A percentile compares a stretch with the other conserved stretches of the same genome.
These are phyloP conservation scores for Drosophila lini DNA, from an alignment of 1,140 invertebrate genomes.

Conservation along the genomic window DNA sequence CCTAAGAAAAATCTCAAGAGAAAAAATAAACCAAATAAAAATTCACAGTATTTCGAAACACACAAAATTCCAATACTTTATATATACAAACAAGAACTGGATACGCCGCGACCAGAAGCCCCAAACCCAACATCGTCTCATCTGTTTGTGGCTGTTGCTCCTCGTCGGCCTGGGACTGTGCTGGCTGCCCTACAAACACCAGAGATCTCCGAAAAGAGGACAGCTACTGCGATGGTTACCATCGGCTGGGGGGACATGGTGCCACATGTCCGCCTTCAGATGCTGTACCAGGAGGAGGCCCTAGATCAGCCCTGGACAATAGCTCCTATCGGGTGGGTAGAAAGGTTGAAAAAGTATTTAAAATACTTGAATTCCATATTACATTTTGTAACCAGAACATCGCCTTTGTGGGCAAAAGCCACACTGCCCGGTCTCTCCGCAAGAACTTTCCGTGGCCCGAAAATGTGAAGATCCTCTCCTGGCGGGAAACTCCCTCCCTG, in stretches of 20 bases:
- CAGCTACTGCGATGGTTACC: neutral
- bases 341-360: neutral
- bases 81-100: too few relatives aligned
- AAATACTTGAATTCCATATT: too few relatives aligned
- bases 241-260: constrained; percentile 12
- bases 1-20: constrained; percentile 1
- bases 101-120: neutral
- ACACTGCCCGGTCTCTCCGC: neutral
- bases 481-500: neutral
- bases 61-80: neutral
- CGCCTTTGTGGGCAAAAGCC: constrained; percentile 16
- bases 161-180: too few relatives aligned
- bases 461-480: constrained; percentile 15
- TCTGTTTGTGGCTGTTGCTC: neutral
- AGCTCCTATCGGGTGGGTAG: neutral
- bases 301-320: constrained; percentile 13
- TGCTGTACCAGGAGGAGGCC: constrained; percentile 10
- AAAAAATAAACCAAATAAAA: constrained; percentile 24
- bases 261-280: neutral
- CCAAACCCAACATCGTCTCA: neutral
- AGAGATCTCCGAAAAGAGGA: neutral
- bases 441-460: constrained; percentile 17
- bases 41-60: constrained; percentile 44
- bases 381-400: neutral
- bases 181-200: neutral